A percentile compares a stretch with the other conserved stretches of the same genome.
These are phyloP conservation scores for Brachyhypopomus gauderio DNA, from an alignment of 2,113 vertebrate genomes.

Conservation along the genomic window DNA sequence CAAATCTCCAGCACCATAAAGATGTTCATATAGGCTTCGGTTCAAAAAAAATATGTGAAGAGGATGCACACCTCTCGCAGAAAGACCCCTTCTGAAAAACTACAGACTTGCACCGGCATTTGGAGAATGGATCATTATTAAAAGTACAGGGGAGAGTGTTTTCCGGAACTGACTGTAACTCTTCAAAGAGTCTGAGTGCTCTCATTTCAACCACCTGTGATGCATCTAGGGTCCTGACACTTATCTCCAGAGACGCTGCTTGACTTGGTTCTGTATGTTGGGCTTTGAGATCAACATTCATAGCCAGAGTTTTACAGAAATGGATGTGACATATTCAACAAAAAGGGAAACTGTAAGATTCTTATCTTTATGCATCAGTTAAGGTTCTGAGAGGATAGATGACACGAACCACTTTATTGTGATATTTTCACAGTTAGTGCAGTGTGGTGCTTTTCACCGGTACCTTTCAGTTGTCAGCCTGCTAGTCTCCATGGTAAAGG, in stretches of 20 bases:
- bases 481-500: slow-evolving; percentile 55
- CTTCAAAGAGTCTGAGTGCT: neutral
- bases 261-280: neutral
- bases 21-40: neutral
- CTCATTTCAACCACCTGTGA: slow-evolving; percentile 1
- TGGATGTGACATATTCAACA: neutral
- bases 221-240: slow-evolving; percentile 9
- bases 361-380: neutral
- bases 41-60: neutral
- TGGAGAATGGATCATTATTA: neutral
- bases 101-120: neutral
- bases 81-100: slow-evolving; percentile 3
- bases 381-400: neutral
- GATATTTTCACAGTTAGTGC: neutral
- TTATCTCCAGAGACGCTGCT: slow-evolving; percentile 2
- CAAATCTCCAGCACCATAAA: neutral
- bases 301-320: neutral
- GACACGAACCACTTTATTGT: neutral
- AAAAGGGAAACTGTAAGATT: neutral
- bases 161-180: slow-evolving; percentile 9
- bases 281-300: neutral
- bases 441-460: slow-evolving; percentile 31
- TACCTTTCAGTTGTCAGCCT: slow-evolving; percentile 57
- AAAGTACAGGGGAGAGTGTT: neutral
- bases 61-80: slow-evolving; percentile 3